Evolutionary conservation across 1,140 invertebrate genomes (phyloP).

Genomic region (Centruroides sculpturatus): DNA sequence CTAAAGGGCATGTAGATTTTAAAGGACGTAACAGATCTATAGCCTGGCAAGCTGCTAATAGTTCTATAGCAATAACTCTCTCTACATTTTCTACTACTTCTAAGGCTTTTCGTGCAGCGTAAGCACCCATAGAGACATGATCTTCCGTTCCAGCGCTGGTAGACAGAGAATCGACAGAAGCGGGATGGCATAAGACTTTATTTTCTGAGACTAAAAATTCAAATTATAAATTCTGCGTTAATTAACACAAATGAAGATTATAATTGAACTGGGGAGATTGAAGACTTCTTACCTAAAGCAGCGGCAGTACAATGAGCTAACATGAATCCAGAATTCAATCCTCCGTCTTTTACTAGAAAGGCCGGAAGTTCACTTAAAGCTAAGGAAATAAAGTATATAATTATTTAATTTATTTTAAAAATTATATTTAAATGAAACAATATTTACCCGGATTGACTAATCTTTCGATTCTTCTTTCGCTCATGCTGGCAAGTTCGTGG

Average conservation of each 20-base stretch:
- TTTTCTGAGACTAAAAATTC: conserved; percentile 46
- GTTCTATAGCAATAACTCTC: conserved; percentile 52
- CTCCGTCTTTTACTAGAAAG: conserved; percentile 52
- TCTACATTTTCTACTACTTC: conserved; percentile 51
- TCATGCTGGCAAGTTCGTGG: conserved; percentile 55
- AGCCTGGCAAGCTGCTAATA: conserved; percentile 54
- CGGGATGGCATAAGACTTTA: conserved; percentile 57
- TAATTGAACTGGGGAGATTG: neutral
- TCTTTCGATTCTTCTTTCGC: conserved; percentile 50
- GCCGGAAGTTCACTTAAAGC: conserved; percentile 50
- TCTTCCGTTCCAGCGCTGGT: conserved; percentile 62
- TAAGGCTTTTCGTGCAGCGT: conserved; percentile 49
- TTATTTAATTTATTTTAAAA: neutral
- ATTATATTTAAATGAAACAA: no score
- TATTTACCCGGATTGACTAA: conserved; percentile 47
- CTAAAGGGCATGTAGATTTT: conserved; percentile 49
- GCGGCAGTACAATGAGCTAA: conserved; percentile 58
- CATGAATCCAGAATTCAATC: conserved; percentile 63
- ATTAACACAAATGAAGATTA: neutral
- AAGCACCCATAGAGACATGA: conserved; percentile 62
- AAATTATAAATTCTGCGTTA: neutral
- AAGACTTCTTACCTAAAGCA: conserved; percentile 37
- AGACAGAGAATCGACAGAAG: conserved; percentile 52
- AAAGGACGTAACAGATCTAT: conserved; percentile 56
- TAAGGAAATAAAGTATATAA: conserved; percentile 21